Base-by-base conservation (phyloP, 2,888 invertebrate species). In the Drosophila algonquin region DNA sequence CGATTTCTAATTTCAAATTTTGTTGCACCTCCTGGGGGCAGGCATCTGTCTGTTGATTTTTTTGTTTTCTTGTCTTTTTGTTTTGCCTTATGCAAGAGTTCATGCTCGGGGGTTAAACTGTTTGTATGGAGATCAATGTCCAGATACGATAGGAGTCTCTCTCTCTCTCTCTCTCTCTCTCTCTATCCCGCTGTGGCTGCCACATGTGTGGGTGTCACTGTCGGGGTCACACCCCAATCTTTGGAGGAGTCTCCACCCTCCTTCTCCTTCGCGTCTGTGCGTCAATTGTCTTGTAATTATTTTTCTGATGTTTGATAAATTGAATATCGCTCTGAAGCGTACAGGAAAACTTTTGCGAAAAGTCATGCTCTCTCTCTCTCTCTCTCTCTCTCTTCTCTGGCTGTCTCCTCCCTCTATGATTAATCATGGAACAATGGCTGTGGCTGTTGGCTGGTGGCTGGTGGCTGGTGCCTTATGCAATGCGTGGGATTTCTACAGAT, bases 241-340 rank as follows among this genome's bases (percentile, higher is more conserved):
- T 10, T 21, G 35, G 21, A 16, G 18, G 12, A 18, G 10, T 35
- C n/a, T 18, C 47, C 64, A 44, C 52, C 50, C 70, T 52, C 79
- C 5, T 24, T 3, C 70, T 52, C 79, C 79, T 86, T 75, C 85
- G 30, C 8, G 30, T 62, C 67, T 67, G 75, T 72, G 71, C 81
- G 84, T 85, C 89, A 89, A 89, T 81, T 79, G 84, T 82, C 71
- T 79, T 80, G 87, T 89, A 89, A 85, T 89, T 89, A 85, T 89
- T 89, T 85, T 73, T 52, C 18, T 52, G 54, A 48, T 69, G 59
- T 54, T 73, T 85, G 77, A 87, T 87, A 83, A 83, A 83, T 83
- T 83, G 82, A 87, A 83, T 87, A 84, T 87, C 75, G 74, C 68
- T 76, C 71, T 64, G 51, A 54, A 8, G 55, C 14, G 40, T 14